A percentile compares a stretch with the other conserved stretches of the same genome.
phyloP scores from a whole-genome alignment of 2,888 invertebrate genomes.

The Chloroclystis v-ata region DNA sequence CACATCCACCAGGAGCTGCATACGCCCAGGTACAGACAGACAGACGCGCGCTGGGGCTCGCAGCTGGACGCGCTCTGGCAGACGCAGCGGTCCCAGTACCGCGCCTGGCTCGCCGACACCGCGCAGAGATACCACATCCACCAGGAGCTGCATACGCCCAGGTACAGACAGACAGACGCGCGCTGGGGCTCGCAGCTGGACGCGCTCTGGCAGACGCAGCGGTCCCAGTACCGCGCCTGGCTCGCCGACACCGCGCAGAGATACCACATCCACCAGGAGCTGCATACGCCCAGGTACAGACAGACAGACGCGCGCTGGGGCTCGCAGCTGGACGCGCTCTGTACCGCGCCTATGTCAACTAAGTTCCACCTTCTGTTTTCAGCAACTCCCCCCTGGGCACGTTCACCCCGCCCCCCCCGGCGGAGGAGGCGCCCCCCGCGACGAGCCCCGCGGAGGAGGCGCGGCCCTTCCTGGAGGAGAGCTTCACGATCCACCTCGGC shows the following conservation, averaged over 20 bases:
- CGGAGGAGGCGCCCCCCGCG: background rate
- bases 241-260: constrained; percentile 85
- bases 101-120: constrained; percentile 92
- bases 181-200: constrained; percentile 92
- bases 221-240: constrained; percentile 92
- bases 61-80: constrained; percentile 90
- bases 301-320: constrained; percentile 88
- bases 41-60: constrained; percentile 90
- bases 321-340: constrained; percentile 89
- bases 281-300: constrained; percentile 80
- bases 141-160: constrained; percentile 79
- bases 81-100: constrained; percentile 90
- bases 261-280: constrained; percentile 48
- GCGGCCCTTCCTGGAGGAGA: constrained; percentile 76
- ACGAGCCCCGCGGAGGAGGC: background rate
- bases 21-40: constrained; percentile 80
- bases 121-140: constrained; percentile 71
- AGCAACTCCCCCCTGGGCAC: constrained; percentile 62
- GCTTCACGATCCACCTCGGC: constrained; percentile 98
- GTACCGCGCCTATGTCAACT: constrained; percentile 93
- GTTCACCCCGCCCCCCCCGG: constrained; percentile 19
- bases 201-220: constrained; percentile 89
- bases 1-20: constrained; percentile 46
- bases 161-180: constrained; percentile 79
- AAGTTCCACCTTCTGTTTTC: constrained; percentile 18